Percentiles rank a stretch among this genome's conserved stretches.
phyloP scores from a whole-genome alignment of 1,140 invertebrate species.

The Drosophila funebris region DNA sequence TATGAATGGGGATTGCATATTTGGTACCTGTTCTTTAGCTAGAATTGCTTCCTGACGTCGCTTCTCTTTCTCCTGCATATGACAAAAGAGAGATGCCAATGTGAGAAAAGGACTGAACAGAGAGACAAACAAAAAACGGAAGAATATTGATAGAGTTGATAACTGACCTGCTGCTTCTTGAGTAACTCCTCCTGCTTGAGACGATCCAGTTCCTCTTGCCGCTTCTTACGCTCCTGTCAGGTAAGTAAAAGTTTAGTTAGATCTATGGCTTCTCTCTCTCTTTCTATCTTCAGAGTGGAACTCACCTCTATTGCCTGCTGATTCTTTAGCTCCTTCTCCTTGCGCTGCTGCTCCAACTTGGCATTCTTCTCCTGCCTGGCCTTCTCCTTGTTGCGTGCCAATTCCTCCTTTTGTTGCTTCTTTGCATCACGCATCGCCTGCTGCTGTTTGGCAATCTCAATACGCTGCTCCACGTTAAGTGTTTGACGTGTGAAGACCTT shows the following conservation, averaged over 20 bases:
- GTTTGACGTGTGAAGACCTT: conserved; percentile 84
- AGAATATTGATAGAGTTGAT: neutral
- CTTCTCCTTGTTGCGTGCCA: conserved; percentile 84
- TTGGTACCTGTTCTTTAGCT: conserved; percentile 93
- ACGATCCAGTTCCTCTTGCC: conserved; percentile 93
- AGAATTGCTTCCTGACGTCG: conserved; percentile 93
- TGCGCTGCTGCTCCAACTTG: conserved; percentile 89
- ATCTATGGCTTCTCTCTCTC: too few species aligned
- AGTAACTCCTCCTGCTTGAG: conserved; percentile 93
- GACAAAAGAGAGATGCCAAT: conserved; percentile 71
- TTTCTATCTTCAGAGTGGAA: too few species aligned
- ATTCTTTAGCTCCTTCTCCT: conserved; percentile 90
- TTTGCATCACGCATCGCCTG: conserved; percentile 87
- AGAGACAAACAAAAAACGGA: conserved; percentile 8
- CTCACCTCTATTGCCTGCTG: conserved; percentile 88
- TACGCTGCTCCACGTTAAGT: conserved; percentile 87
- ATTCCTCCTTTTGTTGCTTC: conserved; percentile 85
- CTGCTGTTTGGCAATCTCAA: conserved; percentile 87
- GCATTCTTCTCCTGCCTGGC: conserved; percentile 88
- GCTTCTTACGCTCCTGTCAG: conserved; percentile 93
- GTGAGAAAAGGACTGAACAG: neutral
- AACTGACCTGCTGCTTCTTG: conserved; percentile 91
- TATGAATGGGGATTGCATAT: neutral
- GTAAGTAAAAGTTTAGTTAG: too few species aligned
- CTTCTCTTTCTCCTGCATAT: conserved; percentile 92